phyloP scores from a whole-genome alignment of 2,888 invertebrate genomes.

The Coecobrya sp. region DNA sequence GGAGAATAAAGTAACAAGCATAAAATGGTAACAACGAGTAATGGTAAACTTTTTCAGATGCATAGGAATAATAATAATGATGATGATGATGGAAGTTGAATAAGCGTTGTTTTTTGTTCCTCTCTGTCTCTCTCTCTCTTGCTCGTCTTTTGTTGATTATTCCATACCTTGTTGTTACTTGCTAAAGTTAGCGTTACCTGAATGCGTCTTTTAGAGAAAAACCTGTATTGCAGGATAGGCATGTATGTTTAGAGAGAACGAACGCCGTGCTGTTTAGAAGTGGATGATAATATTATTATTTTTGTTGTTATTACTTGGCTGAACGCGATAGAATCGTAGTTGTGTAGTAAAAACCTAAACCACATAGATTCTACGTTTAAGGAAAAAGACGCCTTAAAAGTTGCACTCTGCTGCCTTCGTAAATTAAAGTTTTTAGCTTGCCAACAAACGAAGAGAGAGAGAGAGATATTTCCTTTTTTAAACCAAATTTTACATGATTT shows the following conservation, averaged over 20 bases:
- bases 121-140: slow-evolving; percentile 54
- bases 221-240: slow-evolving; percentile 74
- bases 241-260: slow-evolving; percentile 50
- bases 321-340: slow-evolving; percentile 41
- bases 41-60: slow-evolving; percentile 12
- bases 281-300: slow-evolving; percentile 64
- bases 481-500: slow-evolving; percentile 42
- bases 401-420: slow-evolving; percentile 32
- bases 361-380: slow-evolving; percentile 66
- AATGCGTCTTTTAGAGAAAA: slow-evolving; percentile 36
- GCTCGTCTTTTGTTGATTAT: slow-evolving; percentile 64
- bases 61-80: slow-evolving; percentile 34
- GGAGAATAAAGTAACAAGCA: slow-evolving; percentile 19
- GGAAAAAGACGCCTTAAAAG: slow-evolving; percentile 53
- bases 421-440: slow-evolving; percentile 41
- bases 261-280: slow-evolving; percentile 33
- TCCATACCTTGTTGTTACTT: slow-evolving; percentile 62
- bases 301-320: slow-evolving; percentile 63
- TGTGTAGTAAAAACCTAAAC: slow-evolving; percentile 12
- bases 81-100: slow-evolving; percentile 72
- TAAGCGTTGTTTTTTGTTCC: slow-evolving; percentile 60
- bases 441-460: background rate
- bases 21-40: no score
- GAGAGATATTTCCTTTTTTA: slow-evolving; percentile 15
- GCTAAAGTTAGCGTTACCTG: slow-evolving; percentile 31